These are phyloP conservation scores for Motacilla alba DNA, from an alignment of 2,113 vertebrate species.

Conservation along the genomic window DNA sequence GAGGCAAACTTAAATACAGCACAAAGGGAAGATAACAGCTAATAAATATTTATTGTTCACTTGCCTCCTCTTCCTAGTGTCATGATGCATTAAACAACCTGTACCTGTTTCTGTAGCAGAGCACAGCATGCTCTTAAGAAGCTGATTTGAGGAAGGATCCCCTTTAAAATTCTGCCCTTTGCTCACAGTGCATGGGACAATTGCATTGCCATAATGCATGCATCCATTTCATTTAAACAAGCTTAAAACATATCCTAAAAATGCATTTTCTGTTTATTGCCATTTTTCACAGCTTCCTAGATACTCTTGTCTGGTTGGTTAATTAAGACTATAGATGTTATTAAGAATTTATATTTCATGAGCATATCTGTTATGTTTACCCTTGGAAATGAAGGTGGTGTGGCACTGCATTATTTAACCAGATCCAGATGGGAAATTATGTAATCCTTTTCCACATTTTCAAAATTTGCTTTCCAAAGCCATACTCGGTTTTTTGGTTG, in stretches of 20 bases:
- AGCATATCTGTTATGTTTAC: neutral
- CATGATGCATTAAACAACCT: neutral
- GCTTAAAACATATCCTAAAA: neutral
- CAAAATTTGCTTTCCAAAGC: neutral
- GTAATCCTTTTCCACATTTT: neutral
- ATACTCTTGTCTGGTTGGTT: neutral
- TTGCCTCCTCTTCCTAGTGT: neutral
- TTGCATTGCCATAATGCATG: neutral
- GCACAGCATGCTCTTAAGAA: accelerated
- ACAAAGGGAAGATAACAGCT: neutral
- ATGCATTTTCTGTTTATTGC: neutral
- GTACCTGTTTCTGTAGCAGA: neutral
- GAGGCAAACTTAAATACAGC: neutral
- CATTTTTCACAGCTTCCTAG: neutral
- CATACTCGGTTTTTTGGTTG: too few species aligned
- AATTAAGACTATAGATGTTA: neutral
- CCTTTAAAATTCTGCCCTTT: neutral
- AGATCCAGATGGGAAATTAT: neutral
- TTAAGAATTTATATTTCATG: neutral
- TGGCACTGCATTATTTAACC: neutral
- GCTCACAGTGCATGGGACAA: neutral
- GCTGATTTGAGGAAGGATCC: neutral
- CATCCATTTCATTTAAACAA: neutral
- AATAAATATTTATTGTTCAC: neutral
- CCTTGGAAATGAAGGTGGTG: neutral